phyloP scores from a whole-genome alignment of 2,888 invertebrate genomes.

The Sphaerophoria taeniata region DNA sequence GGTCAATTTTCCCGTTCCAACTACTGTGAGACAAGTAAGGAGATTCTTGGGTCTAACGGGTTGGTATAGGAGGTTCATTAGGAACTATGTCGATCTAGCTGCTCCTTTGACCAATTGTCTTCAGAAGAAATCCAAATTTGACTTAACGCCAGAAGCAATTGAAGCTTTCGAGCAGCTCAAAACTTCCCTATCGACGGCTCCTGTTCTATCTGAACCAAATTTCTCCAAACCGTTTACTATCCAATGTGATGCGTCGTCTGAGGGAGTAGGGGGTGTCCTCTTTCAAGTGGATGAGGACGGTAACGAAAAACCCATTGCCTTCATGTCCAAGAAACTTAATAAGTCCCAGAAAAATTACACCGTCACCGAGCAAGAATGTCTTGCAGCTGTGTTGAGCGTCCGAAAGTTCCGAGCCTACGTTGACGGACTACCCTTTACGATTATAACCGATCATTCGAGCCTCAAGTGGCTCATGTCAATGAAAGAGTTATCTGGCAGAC shows the following conservation, averaged over 20 bases:
- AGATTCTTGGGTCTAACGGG: background rate
- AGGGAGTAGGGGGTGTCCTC: constrained; percentile 3
- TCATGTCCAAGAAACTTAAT: background rate
- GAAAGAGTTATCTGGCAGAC: no score
- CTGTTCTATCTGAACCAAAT: no score
- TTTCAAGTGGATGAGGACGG: constrained; percentile 7
- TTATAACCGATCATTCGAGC: background rate
- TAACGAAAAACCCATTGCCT: background rate
- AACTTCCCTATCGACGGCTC: no score
- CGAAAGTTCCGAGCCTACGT: background rate
- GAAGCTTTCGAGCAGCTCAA: no score
- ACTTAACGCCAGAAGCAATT: no score
- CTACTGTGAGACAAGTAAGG: background rate
- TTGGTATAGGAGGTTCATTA: constrained; percentile 7
- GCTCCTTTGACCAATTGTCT: background rate
- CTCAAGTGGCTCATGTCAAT: background rate
- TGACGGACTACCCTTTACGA: background rate
- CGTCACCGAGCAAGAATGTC: background rate
- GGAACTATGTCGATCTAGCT: background rate
- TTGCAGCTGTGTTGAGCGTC: no score
- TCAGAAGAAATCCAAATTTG: no score
- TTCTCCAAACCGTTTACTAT: no score
- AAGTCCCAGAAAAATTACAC: constrained; percentile 2
- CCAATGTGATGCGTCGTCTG: background rate
- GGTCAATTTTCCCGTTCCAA: constrained; percentile 8